Percentiles rank a stretch among this genome's conserved stretches.
Conservation (phyloP, 2,797 vertebrate species). For the Macropodus opercularis region DNA sequence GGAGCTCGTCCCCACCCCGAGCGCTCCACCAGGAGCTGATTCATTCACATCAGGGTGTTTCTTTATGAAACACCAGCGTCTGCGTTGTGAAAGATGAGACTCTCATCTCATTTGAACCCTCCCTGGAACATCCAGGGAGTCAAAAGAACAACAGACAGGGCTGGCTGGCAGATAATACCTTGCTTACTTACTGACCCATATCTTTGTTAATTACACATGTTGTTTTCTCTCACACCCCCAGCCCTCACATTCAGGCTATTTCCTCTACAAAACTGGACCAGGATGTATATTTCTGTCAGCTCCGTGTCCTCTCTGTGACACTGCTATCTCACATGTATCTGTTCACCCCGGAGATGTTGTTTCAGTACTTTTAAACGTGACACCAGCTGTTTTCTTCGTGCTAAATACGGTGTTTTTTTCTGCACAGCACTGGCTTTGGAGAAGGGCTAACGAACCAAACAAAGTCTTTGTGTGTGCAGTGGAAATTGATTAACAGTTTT, state of each 20-base stretch:
- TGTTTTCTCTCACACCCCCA: slow-evolving; percentile 47
- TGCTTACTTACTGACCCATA: slow-evolving; percentile 56
- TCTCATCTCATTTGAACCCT: slow-evolving; percentile 4
- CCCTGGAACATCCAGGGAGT: slow-evolving; percentile 27
- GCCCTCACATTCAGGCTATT: slow-evolving; percentile 22
- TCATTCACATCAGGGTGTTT: slow-evolving; percentile 47
- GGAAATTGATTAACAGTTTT: slow-evolving; percentile 42
- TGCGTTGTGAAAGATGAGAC: slow-evolving; percentile 43
- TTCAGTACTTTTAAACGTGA: slow-evolving; percentile 37
- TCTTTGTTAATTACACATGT: slow-evolving; percentile 58
- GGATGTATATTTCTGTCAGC: slow-evolving; percentile 42
- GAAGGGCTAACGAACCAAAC: not conserved
- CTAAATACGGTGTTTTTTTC: slow-evolving; percentile 22
- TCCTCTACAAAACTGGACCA: slow-evolving; percentile 46
- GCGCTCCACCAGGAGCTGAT: slow-evolving; percentile 39
- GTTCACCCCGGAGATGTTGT: slow-evolving; percentile 16
- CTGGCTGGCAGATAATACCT: slow-evolving; percentile 25
- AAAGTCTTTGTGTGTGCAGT: not conserved
- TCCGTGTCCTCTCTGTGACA: slow-evolving; percentile 50
- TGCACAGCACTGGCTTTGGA: too few species aligned
- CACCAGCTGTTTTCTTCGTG: slow-evolving; percentile 6
- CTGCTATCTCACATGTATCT: slow-evolving; percentile 38
- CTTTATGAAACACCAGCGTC: slow-evolving; percentile 43
- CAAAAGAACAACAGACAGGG: slow-evolving; percentile 32
- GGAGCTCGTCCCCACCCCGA: slow-evolving; percentile 31